Evolutionary conservation across 2,888 invertebrate species (phyloP).

Genomic region (Drosophila mettleri): DNA sequence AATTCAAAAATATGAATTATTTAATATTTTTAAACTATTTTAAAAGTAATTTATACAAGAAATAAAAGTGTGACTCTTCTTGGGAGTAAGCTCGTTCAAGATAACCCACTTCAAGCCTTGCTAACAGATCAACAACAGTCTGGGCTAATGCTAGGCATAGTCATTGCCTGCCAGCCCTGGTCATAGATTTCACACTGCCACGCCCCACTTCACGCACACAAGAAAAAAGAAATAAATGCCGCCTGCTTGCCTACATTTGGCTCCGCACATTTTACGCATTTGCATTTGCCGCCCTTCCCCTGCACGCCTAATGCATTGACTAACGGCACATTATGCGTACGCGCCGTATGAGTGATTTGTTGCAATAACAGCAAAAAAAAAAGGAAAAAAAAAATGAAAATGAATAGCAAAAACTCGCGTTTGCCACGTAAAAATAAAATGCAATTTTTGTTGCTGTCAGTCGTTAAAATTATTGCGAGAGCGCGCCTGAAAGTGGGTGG

Average conservation of each 20-base stretch:
- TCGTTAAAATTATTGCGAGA: slow-evolving; percentile 71
- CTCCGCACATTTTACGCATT: slow-evolving; percentile 22
- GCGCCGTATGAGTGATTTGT: slow-evolving; percentile 49
- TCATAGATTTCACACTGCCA: background rate
- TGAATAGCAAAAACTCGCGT: slow-evolving; percentile 41
- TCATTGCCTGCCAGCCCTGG: background rate
- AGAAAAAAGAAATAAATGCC: slow-evolving; percentile 33
- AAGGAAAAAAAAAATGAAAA: slow-evolving; percentile 23
- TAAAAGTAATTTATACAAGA: too few relatives aligned
- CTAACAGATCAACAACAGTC: background rate
- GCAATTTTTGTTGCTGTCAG: slow-evolving; percentile 77
- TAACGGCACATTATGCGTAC: slow-evolving; percentile 68
- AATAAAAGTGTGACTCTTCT: too few relatives aligned
- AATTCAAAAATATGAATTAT: too few relatives aligned
- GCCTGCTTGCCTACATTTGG: slow-evolving; percentile 22
- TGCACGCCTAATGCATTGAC: slow-evolving; percentile 75
- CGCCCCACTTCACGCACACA: background rate
- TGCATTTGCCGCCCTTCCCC: background rate
- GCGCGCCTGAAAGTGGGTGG: slow-evolving; percentile 66
- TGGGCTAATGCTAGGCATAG: background rate
- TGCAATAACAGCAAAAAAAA: slow-evolving; percentile 22
- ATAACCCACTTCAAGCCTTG: background rate
- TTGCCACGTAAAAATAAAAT: slow-evolving; percentile 72
- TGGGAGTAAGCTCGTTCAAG: background rate
- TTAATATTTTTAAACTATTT: background rate